Evolutionary conservation across 2,888 invertebrate genomes (phyloP).

Genomic region (Timandra comae): DNA sequence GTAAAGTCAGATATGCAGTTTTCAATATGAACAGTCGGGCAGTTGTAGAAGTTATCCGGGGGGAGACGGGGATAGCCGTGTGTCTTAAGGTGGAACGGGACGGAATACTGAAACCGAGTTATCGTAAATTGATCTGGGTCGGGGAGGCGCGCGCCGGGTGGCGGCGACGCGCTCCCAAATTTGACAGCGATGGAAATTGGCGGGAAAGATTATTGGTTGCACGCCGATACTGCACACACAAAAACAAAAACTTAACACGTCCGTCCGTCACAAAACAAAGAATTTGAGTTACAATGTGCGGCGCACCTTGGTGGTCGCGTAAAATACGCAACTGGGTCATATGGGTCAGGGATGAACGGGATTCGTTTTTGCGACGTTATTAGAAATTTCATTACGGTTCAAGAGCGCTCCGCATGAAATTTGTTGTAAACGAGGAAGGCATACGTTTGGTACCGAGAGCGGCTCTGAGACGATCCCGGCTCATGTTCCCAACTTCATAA

Average conservation of each 20-base stretch:
- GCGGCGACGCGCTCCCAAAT: constrained; percentile 61
- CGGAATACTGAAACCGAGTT: constrained; percentile 64
- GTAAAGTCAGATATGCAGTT: constrained; percentile 38
- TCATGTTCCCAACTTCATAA: constrained; percentile 48
- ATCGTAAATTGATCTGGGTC: constrained; percentile 74
- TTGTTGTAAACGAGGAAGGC: constrained; percentile 26
- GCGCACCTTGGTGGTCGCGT: constrained; percentile 11
- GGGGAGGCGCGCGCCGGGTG: constrained; percentile 38
- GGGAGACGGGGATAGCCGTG: constrained; percentile 61
- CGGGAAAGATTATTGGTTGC: constrained; percentile 71
- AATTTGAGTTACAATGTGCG: constrained; percentile 23
- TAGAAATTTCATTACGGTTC: constrained; percentile 37
- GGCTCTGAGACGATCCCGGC: constrained; percentile 39
- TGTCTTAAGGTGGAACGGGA: constrained; percentile 73
- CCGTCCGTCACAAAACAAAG: background rate
- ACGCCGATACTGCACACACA: constrained; percentile 19
- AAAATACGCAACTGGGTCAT: constrained; percentile 38
- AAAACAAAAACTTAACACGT: constrained; percentile 3
- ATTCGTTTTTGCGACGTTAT: constrained; percentile 36
- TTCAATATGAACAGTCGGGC: constrained; percentile 43
- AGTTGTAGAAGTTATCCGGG: constrained; percentile 67
- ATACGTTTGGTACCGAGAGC: constrained; percentile 34
- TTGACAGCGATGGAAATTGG: constrained; percentile 77
- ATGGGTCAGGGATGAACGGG: constrained; percentile 46
- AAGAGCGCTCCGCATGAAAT: constrained; percentile 24